Base-by-base conservation (phyloP, 2,888 invertebrate species). In the Meganola albula region DNA sequence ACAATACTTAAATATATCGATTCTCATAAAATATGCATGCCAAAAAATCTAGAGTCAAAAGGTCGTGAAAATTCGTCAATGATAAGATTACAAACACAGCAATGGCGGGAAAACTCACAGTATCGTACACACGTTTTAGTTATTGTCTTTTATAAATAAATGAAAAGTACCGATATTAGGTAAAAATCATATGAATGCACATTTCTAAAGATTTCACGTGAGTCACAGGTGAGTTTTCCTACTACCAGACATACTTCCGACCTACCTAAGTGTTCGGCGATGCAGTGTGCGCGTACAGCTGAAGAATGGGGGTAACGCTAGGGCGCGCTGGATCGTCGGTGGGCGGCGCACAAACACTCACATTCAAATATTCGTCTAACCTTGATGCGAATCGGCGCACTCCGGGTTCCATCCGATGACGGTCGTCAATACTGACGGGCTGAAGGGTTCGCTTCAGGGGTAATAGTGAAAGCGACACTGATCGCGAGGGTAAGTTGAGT, bases 311-410 rank as follows among this genome's bases (percentile, higher is more conserved):
- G 74, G 68, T 63, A 62, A 74, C 63, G 67, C 67, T 60, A 63
- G 68, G 69, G 72, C 70, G 70, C 65, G 60, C 63, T 55, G 63
- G 58, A 47, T 57, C 63, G 57, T 57, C 64, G 64, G 59, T 57
- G 65, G 72, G 63, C 71, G 70, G 70, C 64, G 72, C 83, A 83
- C 82, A 65, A 74, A 74, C 84, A 84, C 84, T 83, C 83, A 82
- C 83, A 74, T 71, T 75, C 75, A 78, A 78, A 79, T 79, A 77
- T 79, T 77, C 76, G 71, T 77, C 84, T 84, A 83, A 84, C 84
- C 84, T 84, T 84, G 82, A 82, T 82, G 83, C 84, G 83, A 80
- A 79, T 83, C 77, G 83, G 78, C 74, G 82, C 83, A 82, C 82
- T 82, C 82, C 77, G 83, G 83, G 83, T 80, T 82, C 84, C 84